A percentile compares a stretch with the other conserved stretches of the same genome.
phyloP scores from a whole-genome alignment of 2,797 vertebrate genomes.

The Lophotriccus pileatus region DNA sequence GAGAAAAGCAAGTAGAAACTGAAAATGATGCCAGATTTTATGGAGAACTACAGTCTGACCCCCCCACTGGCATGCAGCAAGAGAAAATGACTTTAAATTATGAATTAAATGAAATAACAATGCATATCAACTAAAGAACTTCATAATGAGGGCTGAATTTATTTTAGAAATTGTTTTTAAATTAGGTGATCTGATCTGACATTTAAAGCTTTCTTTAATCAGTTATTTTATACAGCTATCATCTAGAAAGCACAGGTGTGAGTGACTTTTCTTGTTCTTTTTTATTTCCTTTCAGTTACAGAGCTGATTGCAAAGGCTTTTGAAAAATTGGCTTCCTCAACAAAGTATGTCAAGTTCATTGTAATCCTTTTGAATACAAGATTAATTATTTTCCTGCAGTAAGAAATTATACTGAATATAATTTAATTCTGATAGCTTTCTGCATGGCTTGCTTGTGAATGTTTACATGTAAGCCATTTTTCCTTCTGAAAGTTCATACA shows the following conservation, averaged over 20 bases:
- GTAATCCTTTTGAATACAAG: neutral
- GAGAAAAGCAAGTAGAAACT: neutral
- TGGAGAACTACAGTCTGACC: neutral
- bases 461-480: neutral
- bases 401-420: neutral
- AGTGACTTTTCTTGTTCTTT: neutral
- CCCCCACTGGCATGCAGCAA: neutral
- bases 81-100: neutral
- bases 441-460: neutral
- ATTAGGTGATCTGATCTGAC: neutral
- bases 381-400: constrained; percentile 13
- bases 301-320: constrained; percentile 35
- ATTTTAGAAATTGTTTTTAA: neutral
- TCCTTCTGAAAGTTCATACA: neutral
- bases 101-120: neutral
- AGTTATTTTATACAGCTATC: neutral
- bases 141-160: neutral
- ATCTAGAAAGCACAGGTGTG: neutral
- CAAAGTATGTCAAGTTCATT: neutral
- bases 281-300: neutral
- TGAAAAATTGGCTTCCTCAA: neutral
- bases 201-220: neutral
- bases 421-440: neutral
- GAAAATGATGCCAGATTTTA: neutral
- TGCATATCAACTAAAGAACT: neutral